Conservation (phyloP, 2,797 vertebrate genomes). For the Cryptoprocta ferox region DNA sequence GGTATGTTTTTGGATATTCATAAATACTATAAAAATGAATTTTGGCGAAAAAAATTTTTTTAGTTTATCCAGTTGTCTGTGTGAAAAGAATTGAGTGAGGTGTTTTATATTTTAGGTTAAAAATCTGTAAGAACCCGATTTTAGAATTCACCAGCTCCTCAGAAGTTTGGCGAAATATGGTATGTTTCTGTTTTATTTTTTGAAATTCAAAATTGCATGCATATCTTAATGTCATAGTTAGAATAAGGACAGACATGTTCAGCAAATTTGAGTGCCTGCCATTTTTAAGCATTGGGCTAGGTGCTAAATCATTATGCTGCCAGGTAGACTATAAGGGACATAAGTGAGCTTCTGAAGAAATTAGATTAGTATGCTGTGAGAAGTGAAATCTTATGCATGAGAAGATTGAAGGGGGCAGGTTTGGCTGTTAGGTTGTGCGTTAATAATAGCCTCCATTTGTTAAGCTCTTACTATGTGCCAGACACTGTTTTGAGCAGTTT, state of each 20-base stretch:
- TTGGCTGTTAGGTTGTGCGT: not conserved
- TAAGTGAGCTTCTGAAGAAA: not conserved
- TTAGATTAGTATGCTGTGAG: not conserved
- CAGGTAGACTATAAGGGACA: not conserved
- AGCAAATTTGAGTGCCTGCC: not conserved
- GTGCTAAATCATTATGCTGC: not conserved
- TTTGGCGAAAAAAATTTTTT: not conserved
- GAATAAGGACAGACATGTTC: not conserved
- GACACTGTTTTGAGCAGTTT: not conserved
- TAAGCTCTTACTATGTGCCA: not conserved
- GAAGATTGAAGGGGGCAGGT: not conserved
- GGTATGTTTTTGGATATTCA: not conserved
- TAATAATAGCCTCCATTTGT: not conserved
- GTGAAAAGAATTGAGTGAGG: constrained; percentile 79
- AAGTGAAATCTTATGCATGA: not conserved
- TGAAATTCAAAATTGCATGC: constrained; percentile 63
- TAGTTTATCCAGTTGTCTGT: constrained; percentile 58
- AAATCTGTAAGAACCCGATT: constrained; percentile 82
- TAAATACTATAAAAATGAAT: not conserved
- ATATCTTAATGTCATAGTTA: constrained; percentile 21
- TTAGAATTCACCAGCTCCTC: constrained; percentile 84
- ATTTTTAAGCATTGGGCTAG: not conserved
- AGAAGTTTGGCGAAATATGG: constrained; percentile 86
- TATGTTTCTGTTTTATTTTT: constrained; percentile 82
- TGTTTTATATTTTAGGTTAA: constrained; percentile 87